A percentile compares a stretch with the other conserved stretches of the same genome.
Evolutionary conservation across 1,140 invertebrate species (phyloP).

Genomic region (Brachionus paranguensis): DNA sequence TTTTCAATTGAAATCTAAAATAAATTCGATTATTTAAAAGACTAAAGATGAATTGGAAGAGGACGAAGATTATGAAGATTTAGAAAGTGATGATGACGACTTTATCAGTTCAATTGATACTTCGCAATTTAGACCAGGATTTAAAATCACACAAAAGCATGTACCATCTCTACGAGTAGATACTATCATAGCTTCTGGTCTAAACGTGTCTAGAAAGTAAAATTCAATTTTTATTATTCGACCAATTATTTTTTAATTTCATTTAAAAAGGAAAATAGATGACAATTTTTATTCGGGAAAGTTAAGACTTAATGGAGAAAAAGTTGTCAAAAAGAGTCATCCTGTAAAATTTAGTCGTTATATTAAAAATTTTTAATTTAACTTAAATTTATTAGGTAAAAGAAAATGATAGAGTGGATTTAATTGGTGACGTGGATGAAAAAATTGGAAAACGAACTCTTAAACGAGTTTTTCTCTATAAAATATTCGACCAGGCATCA

Average conservation of each 20-base stretch:
- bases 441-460: slow-evolving; percentile 7
- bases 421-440: slow-evolving; percentile 27
- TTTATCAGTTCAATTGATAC: slow-evolving; percentile 15
- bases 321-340: slow-evolving; percentile 27
- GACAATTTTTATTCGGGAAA: slow-evolving; percentile 27
- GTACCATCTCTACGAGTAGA: slow-evolving; percentile 27
- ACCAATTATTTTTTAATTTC: not conserved
- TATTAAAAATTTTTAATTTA: not conserved
- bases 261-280: slow-evolving; percentile 28
- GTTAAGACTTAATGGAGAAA: slow-evolving; percentile 29
- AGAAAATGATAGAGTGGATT: slow-evolving; percentile 4
- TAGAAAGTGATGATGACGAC: not conserved
- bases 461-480: slow-evolving; percentile 15
- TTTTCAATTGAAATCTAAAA: not conserved
- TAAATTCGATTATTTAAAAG: not conserved
- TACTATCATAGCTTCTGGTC: not conserved
- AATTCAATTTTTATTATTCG: not conserved
- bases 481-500: not conserved
- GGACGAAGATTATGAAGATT: not conserved
- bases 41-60: not conserved
- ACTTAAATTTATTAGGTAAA: not conserved
- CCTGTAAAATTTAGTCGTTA: not conserved
- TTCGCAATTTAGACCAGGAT: not conserved
- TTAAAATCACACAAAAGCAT: slow-evolving; percentile 23
- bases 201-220: slow-evolving; percentile 37